Conservation (phyloP, 2,113 vertebrate species). For the Melozone crissalis region DNA sequence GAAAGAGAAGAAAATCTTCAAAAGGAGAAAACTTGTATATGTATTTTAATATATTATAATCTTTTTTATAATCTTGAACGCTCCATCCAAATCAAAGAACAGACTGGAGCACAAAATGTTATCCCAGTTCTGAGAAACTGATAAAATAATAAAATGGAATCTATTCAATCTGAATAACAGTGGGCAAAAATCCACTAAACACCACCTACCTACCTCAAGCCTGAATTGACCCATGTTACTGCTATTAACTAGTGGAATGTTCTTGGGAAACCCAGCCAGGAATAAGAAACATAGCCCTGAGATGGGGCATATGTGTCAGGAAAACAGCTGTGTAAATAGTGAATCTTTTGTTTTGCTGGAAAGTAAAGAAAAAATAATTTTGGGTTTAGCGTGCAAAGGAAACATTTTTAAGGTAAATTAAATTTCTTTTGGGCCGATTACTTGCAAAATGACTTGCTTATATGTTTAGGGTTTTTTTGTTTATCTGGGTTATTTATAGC, state of each 20-base stretch:
- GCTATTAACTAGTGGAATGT: slow-evolving; percentile 41
- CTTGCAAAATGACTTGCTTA: background rate
- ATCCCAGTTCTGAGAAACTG: background rate
- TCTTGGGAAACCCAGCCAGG: slow-evolving; percentile 9
- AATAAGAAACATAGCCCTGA: slow-evolving; percentile 50
- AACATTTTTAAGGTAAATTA: background rate
- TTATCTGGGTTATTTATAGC: background rate
- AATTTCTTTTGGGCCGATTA: background rate
- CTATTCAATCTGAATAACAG: background rate
- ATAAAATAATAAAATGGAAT: background rate
- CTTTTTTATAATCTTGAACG: background rate
- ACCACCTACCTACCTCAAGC: background rate
- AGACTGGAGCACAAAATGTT: background rate
- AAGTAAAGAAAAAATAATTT: background rate
- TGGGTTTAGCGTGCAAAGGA: background rate
- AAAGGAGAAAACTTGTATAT: background rate
- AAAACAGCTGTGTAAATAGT: slow-evolving; percentile 53
- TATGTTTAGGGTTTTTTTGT: background rate
- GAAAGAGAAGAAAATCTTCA: background rate
- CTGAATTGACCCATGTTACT: slow-evolving; percentile 19
- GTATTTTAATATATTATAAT: too few relatives aligned
- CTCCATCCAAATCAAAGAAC: background rate
- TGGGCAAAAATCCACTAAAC: background rate
- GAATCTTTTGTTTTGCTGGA: slow-evolving; percentile 28
- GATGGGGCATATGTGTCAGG: background rate